Conservation (phyloP, 2,797 vertebrate genomes). For the Champsocephalus gunnari region DNA sequence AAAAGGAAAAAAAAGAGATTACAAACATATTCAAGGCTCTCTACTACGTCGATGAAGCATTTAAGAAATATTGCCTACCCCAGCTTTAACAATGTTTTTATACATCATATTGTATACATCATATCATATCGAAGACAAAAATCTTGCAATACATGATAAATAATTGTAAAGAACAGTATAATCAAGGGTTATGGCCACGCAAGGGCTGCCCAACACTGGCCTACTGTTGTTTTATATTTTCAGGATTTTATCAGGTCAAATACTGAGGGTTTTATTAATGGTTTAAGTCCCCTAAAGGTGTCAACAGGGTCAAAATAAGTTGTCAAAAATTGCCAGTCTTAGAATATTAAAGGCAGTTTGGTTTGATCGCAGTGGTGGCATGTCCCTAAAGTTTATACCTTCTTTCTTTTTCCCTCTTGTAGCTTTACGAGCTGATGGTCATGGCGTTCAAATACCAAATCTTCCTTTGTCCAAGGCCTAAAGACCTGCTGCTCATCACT, state of each 20-base stretch:
- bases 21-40: too few relatives aligned
- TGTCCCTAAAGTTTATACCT: not conserved
- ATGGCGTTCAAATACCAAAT: conserved; percentile 98
- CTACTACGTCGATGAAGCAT: too few relatives aligned
- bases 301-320: not conserved
- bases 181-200: not conserved
- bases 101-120: too few relatives aligned
- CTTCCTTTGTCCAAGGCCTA: conserved; percentile 91
- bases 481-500: conserved; percentile 91
- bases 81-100: too few relatives aligned
- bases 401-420: conserved; percentile 36
- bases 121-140: not conserved
- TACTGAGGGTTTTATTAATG: not conserved
- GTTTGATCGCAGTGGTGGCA: not conserved
- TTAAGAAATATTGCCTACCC: too few relatives aligned
- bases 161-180: not conserved
- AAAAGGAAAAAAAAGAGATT: too few relatives aligned
- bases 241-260: not conserved
- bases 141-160: not conserved
- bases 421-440: conserved; percentile 96
- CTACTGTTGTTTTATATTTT: not conserved
- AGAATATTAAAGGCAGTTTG: not conserved
- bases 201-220: not conserved
- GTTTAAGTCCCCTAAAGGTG: not conserved
- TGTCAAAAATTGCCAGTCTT: not conserved